phyloP scores from a whole-genome alignment of 2,888 invertebrate genomes.

The Podabrus alpinus region DNA sequence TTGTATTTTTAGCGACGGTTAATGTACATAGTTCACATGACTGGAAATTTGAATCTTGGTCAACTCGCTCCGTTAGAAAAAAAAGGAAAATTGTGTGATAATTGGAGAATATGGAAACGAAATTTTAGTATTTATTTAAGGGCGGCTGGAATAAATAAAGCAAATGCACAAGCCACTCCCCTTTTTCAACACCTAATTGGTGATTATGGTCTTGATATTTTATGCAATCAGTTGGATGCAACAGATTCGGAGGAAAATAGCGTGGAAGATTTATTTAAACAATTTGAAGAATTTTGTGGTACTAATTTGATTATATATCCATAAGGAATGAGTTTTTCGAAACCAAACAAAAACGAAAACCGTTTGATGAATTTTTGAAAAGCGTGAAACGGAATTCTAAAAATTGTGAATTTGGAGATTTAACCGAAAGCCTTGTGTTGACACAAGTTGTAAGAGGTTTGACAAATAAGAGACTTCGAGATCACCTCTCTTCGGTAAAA shows the following conservation, averaged over 20 bases:
- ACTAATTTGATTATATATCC: constrained; percentile 3
- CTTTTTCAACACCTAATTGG: constrained; percentile 12
- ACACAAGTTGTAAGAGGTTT: constrained; percentile 10
- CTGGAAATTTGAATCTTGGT: background rate
- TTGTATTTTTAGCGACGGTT: too few relatives aligned
- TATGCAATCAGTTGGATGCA: background rate
- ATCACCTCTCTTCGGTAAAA: background rate
- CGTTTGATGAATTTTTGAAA: constrained; percentile 29
- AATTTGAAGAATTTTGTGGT: constrained; percentile 10
- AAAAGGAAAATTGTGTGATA: constrained; percentile 8
- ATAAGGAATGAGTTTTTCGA: constrained; percentile 29
- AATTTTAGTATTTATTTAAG: constrained; percentile 7
- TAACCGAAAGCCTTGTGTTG: constrained; percentile 22
- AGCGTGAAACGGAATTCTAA: constrained; percentile 21
- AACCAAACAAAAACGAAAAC: constrained; percentile 23
- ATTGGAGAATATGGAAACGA: constrained; percentile 12
- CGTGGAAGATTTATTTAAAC: background rate
- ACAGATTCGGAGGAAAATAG: background rate
- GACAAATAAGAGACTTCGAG: background rate
- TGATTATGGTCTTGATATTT: constrained; percentile 7
- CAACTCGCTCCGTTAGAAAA: constrained; percentile 1
- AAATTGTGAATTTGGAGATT: constrained; percentile 24
- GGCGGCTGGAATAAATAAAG: background rate
- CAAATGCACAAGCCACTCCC: background rate
- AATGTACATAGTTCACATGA: too few relatives aligned